Percentiles rank a stretch among this genome's conserved stretches.
phyloP scores from a whole-genome alignment of 1,140 invertebrate species.

The Scaptomyza hsui region DNA sequence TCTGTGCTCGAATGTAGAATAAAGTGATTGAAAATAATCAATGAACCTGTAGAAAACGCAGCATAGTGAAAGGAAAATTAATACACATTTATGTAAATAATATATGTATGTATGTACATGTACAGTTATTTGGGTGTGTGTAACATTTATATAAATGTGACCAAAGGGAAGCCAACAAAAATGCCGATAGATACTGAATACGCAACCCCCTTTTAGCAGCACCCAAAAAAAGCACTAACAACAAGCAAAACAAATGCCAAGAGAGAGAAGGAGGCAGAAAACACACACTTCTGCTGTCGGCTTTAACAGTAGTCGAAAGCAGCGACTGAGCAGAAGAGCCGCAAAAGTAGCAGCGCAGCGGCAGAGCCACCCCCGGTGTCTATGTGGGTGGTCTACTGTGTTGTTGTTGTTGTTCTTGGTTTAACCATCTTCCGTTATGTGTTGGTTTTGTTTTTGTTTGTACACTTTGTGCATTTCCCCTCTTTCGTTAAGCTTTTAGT shows the following conservation, averaged over 20 bases:
- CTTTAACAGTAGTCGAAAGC: slow-evolving; percentile 32
- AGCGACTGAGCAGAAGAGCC: slow-evolving; percentile 18
- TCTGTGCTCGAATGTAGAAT: slow-evolving; percentile 25
- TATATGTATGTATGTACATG: neutral
- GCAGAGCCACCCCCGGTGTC: slow-evolving; percentile 45
- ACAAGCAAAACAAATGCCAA: slow-evolving; percentile 53
- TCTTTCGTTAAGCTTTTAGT: slow-evolving; percentile 21
- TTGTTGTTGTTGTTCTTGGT: slow-evolving; percentile 4
- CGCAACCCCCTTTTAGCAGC: slow-evolving; percentile 40
- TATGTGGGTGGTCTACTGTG: slow-evolving; percentile 21
- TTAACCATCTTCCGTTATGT: slow-evolving; percentile 21
- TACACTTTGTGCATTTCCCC: slow-evolving; percentile 28
- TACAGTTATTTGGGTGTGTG: slow-evolving; percentile 7
- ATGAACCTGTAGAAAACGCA: slow-evolving; percentile 40
- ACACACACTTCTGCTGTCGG: slow-evolving; percentile 14
- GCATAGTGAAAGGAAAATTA: slow-evolving; percentile 53
- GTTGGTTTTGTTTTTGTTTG: neutral
- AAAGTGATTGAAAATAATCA: slow-evolving; percentile 65
- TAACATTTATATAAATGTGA: slow-evolving; percentile 45
- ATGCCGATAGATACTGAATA: slow-evolving; percentile 72
- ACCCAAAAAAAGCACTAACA: slow-evolving; percentile 36
- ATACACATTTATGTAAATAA: slow-evolving; percentile 5
- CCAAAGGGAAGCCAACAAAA: slow-evolving; percentile 76
- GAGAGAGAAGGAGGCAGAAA: slow-evolving; percentile 7
- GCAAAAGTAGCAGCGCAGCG: slow-evolving; percentile 7